Base-by-base conservation (phyloP, 2,888 invertebrate genomes). In the Helobdella robusta region DNA sequence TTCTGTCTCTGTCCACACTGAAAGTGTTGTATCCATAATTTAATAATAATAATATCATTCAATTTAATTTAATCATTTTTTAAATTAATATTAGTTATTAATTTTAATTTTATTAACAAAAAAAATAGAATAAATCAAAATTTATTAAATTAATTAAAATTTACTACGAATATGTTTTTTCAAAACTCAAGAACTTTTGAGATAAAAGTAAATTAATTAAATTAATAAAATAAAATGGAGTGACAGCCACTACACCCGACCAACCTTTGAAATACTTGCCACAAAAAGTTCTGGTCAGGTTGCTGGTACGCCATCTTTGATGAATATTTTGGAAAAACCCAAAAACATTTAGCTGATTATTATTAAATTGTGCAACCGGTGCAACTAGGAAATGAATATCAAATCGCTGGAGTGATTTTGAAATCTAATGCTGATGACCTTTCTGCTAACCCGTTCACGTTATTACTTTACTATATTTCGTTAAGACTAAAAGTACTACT, bases 1-100 rank as follows among this genome's bases (percentile, higher is more conserved):
- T 92, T 69, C 80, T 72, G 74, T 83, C 83, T 65, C 73, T 76
- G 73, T 83, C 83, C 66, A 83, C 82, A 70, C 78, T 79, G 63
- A 20, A 56, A 60, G n/a, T 32, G 32, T n/a, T 20, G n/a, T 46
- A n/a, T n/a, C n/a, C n/a, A n/a, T n/a, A 40, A 40, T 40, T 15
- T n/a, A 40, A 40, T 15, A 40, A 40, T 11, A 15, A 40, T n/a
- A 40, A 40, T 40, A 11, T 15, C 18, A 40, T 15, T 40, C 11
- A n/a, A 40, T 11, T n/a, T 52, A 8, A 52, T 8, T 52, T 8
- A 52, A 15, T n/a, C 23, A 23, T 4, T 6, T n/a, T 52, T 52
- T n/a, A n/a, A 8, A n/a, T 11, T n/a, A n/a, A 52, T 20, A n/a
- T 11, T 20, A n/a, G 23, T 5, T 25, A n/a, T 58, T 32, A 20